Evolutionary conservation across 2,797 vertebrate genomes (phyloP), one percentile per base, ranked within the genome.

Genomic region (Sebastes itinus): DNA sequence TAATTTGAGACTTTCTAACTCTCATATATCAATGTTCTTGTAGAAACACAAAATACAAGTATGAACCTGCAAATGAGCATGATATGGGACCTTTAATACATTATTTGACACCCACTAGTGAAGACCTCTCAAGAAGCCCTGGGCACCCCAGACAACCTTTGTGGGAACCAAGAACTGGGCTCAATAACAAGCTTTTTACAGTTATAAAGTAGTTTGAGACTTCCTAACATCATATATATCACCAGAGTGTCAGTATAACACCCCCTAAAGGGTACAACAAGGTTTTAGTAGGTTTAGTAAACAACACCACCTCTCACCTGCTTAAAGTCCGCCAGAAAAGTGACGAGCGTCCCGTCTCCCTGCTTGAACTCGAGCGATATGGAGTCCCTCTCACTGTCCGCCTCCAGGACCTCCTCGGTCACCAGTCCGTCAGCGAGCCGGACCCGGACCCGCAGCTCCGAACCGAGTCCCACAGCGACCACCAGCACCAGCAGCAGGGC

Each of bases 381-480:
- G 69, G 95, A 94, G 96, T 99, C 97, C 55, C 88, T 94, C 27
- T 97, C 96, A 62, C 95, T 96, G 95, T 99, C 98, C 72, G 98
- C 98, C 88, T 98, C 97, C 93, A 99, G 85, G 65, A 96, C 96
- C 94, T 99, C 98, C 87, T 99, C 97, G 6, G 97, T 95, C 92
- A 99, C 95, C 90, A 97, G 95, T 84, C 98, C 97, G 92, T 98
- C 97, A 4, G 96, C 89, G 84, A 99, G 93, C 72, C 97, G 95
- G 88, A 99, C 98, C 23, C 96, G 96, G 72, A 99, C 98, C 88
- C 97, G 95, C 86, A 99, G 95, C 95, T 99, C 98, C 0, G 97
- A 95, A 4, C 93, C 85, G 11, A 92, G 87, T 74, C 92, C 95
- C 75, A 35, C 68, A 2, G 90, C 80, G 46, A 84, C 65, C 4